Evolutionary conservation across 1,140 invertebrate genomes (phyloP).

Genomic region (Lepidurus packardi): DNA sequence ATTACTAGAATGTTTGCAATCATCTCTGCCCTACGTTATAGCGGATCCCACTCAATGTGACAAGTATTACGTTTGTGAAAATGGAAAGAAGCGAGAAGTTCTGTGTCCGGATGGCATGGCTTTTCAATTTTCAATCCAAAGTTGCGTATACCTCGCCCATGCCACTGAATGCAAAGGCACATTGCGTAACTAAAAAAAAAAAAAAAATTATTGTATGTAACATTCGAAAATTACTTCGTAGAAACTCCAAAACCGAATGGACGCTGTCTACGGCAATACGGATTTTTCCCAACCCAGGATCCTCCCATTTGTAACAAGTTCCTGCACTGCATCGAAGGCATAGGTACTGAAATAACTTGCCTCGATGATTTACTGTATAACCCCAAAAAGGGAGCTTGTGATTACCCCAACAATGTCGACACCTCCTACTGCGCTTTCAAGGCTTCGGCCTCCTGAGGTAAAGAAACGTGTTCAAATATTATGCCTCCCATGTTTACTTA

Average conservation of each 20-base stretch:
- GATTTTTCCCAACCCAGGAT: slow-evolving; percentile 81
- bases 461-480: neutral
- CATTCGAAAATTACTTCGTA: slow-evolving; percentile 42
- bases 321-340: slow-evolving; percentile 81
- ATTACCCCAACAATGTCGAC: slow-evolving; percentile 75
- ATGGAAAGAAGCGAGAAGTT: slow-evolving; percentile 24
- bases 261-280: slow-evolving; percentile 72
- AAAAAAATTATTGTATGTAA: neutral
- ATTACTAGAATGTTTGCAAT: neutral
- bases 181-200: slow-evolving; percentile 23
- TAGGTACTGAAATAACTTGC: slow-evolving; percentile 69
- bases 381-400: slow-evolving; percentile 74
- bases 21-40: neutral
- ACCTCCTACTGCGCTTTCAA: slow-evolving; percentile 57
- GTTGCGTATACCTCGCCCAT: slow-evolving; percentile 14
- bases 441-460: neutral
- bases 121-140: slow-evolving; percentile 28
- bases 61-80: slow-evolving; percentile 31
- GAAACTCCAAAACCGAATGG: slow-evolving; percentile 65
- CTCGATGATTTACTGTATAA: slow-evolving; percentile 80
- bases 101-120: slow-evolving; percentile 29
- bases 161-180: slow-evolving; percentile 11
- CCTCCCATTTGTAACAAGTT: slow-evolving; percentile 71
- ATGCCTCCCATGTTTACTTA: no score
- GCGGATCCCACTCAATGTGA: slow-evolving; percentile 28